Percentiles rank a stretch among this genome's conserved stretches.
These are phyloP conservation scores for Nomada ruficornis DNA, from an alignment of 2,888 invertebrate species.

Conservation along the genomic window DNA sequence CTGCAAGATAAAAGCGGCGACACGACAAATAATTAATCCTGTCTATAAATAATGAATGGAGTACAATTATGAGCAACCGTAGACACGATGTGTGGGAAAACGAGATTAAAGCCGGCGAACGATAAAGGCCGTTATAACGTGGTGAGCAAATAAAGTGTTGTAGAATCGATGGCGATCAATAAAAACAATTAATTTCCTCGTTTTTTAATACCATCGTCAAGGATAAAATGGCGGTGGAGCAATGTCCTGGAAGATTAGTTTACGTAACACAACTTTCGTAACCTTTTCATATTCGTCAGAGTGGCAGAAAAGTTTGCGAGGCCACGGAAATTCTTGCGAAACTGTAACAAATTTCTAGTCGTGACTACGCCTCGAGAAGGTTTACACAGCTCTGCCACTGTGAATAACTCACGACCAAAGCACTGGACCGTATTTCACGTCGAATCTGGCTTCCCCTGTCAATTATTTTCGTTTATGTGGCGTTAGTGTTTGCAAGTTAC, in stretches of 20 bases:
- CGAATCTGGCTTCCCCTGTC: background rate
- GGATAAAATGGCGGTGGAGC: slow-evolving; percentile 55
- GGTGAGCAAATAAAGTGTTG: slow-evolving; percentile 1
- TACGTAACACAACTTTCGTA: slow-evolving; percentile 40
- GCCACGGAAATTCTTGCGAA: slow-evolving; percentile 31
- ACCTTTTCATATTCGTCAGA: slow-evolving; percentile 43
- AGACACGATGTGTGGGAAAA: slow-evolving; percentile 42
- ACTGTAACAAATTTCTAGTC: slow-evolving; percentile 43
- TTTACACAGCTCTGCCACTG: background rate
- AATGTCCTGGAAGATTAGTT: slow-evolving; percentile 56
- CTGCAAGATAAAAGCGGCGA: slow-evolving; percentile 21
- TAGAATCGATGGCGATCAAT: slow-evolving; percentile 33
- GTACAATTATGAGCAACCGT: slow-evolving; percentile 47
- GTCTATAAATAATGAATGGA: slow-evolving; percentile 37
- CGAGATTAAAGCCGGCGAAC: slow-evolving; percentile 6
- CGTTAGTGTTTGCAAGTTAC: background rate
- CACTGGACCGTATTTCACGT: background rate
- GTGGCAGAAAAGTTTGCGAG: slow-evolving; percentile 27
- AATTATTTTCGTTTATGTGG: background rate
- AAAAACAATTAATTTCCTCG: slow-evolving; percentile 53
- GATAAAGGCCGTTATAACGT: slow-evolving; percentile 40
- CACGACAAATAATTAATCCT: slow-evolving; percentile 35
- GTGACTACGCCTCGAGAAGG: background rate
- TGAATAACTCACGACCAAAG: slow-evolving; percentile 10
- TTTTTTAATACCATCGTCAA: slow-evolving; percentile 43